Evolutionary conservation across 2,888 invertebrate species (phyloP).

Genomic region (Lamproptera curius): DNA sequence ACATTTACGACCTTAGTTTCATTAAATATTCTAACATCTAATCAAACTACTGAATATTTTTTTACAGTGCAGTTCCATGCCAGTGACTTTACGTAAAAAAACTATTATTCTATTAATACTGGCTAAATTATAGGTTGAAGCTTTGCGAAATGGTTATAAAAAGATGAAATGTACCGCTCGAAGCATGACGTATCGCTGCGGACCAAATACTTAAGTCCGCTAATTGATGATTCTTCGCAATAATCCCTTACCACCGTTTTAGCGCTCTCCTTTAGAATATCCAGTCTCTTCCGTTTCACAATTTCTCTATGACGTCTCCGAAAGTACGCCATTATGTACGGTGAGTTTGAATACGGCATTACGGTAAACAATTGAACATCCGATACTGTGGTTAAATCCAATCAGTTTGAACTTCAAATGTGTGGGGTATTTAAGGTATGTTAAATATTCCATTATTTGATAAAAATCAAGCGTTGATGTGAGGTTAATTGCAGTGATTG

Average conservation of each 20-base stretch:
- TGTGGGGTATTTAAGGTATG: constrained; percentile 42
- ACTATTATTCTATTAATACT: too few species aligned
- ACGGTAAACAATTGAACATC: constrained; percentile 1
- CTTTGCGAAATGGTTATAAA: too few species aligned
- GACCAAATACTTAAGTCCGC: constrained; percentile 67
- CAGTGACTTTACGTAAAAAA: too few species aligned
- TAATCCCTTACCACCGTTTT: constrained; percentile 58
- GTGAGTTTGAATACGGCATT: constrained; percentile 28
- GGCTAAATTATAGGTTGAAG: too few species aligned
- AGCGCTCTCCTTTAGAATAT: constrained; percentile 49
- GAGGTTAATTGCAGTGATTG: constrained; percentile 62
- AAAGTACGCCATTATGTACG: constrained; percentile 28
- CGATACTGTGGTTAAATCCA: constrained; percentile 9
- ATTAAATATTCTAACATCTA: too few species aligned
- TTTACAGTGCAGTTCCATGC: too few species aligned
- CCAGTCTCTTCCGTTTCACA: constrained; percentile 31
- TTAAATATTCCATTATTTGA: constrained; percentile 65
- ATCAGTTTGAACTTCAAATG: too few species aligned
- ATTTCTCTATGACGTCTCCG: constrained; percentile 32
- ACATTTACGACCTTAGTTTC: too few species aligned
- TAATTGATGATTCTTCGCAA: constrained; percentile 67
- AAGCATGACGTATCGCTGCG: constrained; percentile 49
- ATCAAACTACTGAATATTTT: too few species aligned
- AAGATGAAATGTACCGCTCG: constrained; percentile 51
- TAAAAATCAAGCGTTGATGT: constrained; percentile 54